Conservation (phyloP, 2,888 invertebrate genomes). For the Drosophila peninsularis region DNA sequence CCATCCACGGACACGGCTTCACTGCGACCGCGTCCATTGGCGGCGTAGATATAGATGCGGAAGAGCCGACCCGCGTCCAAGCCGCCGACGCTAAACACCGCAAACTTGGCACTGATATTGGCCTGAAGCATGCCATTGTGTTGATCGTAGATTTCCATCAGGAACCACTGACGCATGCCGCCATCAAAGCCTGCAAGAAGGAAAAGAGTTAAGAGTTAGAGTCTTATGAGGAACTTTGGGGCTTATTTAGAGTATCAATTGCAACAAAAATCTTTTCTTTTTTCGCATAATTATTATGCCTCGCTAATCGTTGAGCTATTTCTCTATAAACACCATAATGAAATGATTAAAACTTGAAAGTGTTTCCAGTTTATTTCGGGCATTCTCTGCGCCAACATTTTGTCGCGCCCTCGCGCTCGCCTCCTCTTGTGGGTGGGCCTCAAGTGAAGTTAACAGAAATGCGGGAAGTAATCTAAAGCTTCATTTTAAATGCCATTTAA, state of each 20-base stretch:
- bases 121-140: constrained; percentile 87
- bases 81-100: constrained; percentile 91
- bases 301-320: not conserved
- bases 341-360: constrained; percentile 17
- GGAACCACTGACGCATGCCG: constrained; percentile 90
- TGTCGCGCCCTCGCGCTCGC: not conserved
- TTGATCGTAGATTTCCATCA: constrained; percentile 90
- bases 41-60: constrained; percentile 92
- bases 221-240: too few relatives aligned
- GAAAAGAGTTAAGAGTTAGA: too few relatives aligned
- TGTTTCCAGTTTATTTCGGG: constrained; percentile 9
- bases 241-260: too few relatives aligned
- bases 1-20: constrained; percentile 89
- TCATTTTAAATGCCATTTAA: constrained; percentile 74
- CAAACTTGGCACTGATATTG: constrained; percentile 89
- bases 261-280: not conserved
- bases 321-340: too few relatives aligned
- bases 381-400: constrained; percentile 18
- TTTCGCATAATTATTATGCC: not conserved
- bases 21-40: constrained; percentile 93
- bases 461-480: constrained; percentile 66
- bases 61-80: constrained; percentile 92
- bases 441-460: constrained; percentile 38
- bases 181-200: constrained; percentile 89
- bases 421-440: not conserved